A percentile compares a stretch with the other conserved stretches of the same genome.
These are phyloP conservation scores for Diachasmimorpha longicaudata DNA, from an alignment of 1,140 invertebrate species.

Conservation along the genomic window DNA sequence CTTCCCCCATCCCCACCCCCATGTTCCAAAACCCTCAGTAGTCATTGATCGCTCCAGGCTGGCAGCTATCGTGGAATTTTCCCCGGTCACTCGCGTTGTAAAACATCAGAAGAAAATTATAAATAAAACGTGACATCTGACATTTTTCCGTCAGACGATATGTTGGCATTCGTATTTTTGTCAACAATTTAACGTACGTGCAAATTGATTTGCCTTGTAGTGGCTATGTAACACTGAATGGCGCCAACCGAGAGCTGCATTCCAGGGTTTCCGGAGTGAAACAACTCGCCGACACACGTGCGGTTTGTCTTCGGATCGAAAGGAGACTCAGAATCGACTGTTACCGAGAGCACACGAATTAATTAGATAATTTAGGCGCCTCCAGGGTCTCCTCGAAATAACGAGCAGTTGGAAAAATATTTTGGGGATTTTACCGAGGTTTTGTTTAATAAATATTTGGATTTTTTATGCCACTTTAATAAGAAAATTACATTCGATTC, in stretches of 20 bases:
- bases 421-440: no score
- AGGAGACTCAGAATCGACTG: background rate
- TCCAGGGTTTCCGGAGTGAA: slow-evolving; percentile 53
- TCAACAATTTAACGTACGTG: slow-evolving; percentile 27
- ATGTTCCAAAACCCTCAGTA: background rate
- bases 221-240: background rate
- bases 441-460: no score
- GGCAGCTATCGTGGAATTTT: background rate
- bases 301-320: slow-evolving; percentile 11
- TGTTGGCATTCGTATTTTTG: background rate
- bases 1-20: no score
- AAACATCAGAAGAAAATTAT: background rate
- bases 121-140: background rate
- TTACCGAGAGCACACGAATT: no score
- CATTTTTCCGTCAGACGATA: background rate
- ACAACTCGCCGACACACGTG: slow-evolving; percentile 12
- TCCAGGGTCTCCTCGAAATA: no score
- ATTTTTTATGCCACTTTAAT: no score
- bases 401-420: no score
- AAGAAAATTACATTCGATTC: no score
- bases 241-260: slow-evolving; percentile 31
- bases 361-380: no score
- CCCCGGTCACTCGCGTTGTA: background rate
- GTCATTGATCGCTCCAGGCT: background rate
- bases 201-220: slow-evolving; percentile 50